A percentile compares a stretch with the other conserved stretches of the same genome.
Conservation (phyloP, 2,888 invertebrate species). For the Auanema freiburgensis region DNA sequence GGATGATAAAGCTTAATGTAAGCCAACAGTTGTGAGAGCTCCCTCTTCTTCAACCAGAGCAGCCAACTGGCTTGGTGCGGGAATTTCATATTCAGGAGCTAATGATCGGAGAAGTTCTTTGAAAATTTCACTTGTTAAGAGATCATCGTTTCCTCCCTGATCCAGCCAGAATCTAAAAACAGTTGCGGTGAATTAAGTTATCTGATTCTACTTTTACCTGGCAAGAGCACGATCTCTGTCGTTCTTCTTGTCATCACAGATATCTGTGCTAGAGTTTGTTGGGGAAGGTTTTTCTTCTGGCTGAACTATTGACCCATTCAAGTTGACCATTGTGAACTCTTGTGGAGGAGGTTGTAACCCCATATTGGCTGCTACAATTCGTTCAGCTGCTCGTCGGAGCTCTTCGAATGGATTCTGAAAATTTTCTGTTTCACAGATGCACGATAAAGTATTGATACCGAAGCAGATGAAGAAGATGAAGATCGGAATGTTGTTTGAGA, state of each 20-base stretch:
- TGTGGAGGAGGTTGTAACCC: slow-evolving; percentile 27
- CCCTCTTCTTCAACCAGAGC: slow-evolving; percentile 22
- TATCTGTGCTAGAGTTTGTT: slow-evolving; percentile 25
- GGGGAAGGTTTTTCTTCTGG: slow-evolving; percentile 33
- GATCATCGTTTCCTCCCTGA: slow-evolving; percentile 21
- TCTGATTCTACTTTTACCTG: slow-evolving; percentile 16
- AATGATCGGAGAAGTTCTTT: slow-evolving; percentile 42
- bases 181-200: neutral
- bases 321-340: slow-evolving; percentile 30
- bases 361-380: slow-evolving; percentile 29
- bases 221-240: slow-evolving; percentile 42
- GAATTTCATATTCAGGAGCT: slow-evolving; percentile 50
- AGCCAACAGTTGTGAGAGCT: slow-evolving; percentile 5
- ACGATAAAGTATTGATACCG: neutral
- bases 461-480: neutral
- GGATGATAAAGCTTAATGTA: neutral
- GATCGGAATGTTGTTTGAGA: neutral
- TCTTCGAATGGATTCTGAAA: slow-evolving; percentile 35
- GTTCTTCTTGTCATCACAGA: slow-evolving; percentile 33
- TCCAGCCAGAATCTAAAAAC: slow-evolving; percentile 17
- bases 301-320: slow-evolving; percentile 29
- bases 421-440: neutral
- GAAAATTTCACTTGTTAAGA: slow-evolving; percentile 21
- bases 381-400: slow-evolving; percentile 32
- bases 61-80: slow-evolving; percentile 31